These are phyloP conservation scores for Agriopis marginaria DNA, from an alignment of 2,888 invertebrate species.

Conservation along the genomic window DNA sequence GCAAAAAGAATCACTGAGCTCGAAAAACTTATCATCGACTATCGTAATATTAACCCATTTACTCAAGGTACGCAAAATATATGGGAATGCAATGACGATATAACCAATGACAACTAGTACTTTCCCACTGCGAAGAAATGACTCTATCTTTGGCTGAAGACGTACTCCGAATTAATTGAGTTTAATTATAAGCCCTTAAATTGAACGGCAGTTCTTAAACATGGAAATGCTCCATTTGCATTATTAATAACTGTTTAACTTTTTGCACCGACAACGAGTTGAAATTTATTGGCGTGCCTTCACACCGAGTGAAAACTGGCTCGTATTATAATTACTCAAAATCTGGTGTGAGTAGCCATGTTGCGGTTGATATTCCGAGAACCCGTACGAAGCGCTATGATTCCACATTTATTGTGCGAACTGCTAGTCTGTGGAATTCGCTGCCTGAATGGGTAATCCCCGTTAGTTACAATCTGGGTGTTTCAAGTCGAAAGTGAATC, in stretches of 20 bases:
- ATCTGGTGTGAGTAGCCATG: neutral
- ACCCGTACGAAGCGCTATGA: too few relatives aligned
- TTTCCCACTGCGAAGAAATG: too few relatives aligned
- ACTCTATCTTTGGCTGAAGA: neutral
- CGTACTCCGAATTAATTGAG: slow-evolving; percentile 18
- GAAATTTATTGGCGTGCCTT: neutral
- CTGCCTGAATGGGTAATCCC: too few relatives aligned
- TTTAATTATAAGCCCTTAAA: slow-evolving; percentile 12
- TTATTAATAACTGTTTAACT: slow-evolving; percentile 22
- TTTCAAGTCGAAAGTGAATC: too few relatives aligned
- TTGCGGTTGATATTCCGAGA: too few relatives aligned
- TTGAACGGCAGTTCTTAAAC: slow-evolving; percentile 13
- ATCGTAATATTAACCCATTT: slow-evolving; percentile 8
- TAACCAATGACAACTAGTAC: too few relatives aligned
- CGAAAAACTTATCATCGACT: slow-evolving; percentile 1
- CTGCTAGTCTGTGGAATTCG: too few relatives aligned
- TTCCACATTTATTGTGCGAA: too few relatives aligned
- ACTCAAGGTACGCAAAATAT: slow-evolving; percentile 1
- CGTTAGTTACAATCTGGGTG: too few relatives aligned
- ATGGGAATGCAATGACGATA: neutral
- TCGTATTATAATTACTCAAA: neutral
- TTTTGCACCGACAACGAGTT: slow-evolving; percentile 11
- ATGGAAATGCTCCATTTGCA: slow-evolving; percentile 20
- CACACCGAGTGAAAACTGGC: neutral
- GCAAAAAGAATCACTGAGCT: neutral